Conservation (phyloP, 2,797 vertebrate species). For the Pangasius mekongensis region DNA sequence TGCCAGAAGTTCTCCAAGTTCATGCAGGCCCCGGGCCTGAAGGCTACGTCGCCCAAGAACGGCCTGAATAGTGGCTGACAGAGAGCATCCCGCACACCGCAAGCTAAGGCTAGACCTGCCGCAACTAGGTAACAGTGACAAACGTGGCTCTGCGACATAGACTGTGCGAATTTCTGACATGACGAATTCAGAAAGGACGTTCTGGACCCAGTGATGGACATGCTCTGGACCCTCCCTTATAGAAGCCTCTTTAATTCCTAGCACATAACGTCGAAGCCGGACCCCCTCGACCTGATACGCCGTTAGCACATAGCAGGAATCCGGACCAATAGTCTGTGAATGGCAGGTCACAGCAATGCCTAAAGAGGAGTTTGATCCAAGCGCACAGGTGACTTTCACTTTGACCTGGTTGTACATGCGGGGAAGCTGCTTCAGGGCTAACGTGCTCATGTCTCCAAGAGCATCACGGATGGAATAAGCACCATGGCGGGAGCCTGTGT, state of each 20-base stretch:
- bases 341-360: constrained; percentile 97
- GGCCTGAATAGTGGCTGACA: constrained; percentile 92
- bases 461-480: constrained; percentile 94
- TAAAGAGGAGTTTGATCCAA: constrained; percentile 91
- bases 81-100: constrained; percentile 91
- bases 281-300: constrained; percentile 95
- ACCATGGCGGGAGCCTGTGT: constrained; percentile 93
- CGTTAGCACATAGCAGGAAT: constrained; percentile 92
- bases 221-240: constrained; percentile 90
- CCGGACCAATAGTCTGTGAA: constrained; percentile 87
- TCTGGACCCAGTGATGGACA: constrained; percentile 98
- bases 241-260: constrained; percentile 91
- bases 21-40: constrained; percentile 93
- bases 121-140: constrained; percentile 85
- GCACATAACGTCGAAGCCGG: constrained; percentile 91
- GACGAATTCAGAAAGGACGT: constrained; percentile 97
- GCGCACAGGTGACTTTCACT: constrained; percentile 96
- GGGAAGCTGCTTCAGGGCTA: constrained; percentile 94
- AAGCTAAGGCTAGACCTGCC: constrained; percentile 88
- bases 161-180: constrained; percentile 98
- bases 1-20: constrained; percentile 91
- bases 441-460: constrained; percentile 93
- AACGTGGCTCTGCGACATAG: constrained; percentile 91
- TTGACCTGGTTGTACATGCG: constrained; percentile 99
- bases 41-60: constrained; percentile 94